These are phyloP conservation scores for Drosophila obscura DNA, from an alignment of 1,140 invertebrate genomes.

Conservation along the genomic window DNA sequence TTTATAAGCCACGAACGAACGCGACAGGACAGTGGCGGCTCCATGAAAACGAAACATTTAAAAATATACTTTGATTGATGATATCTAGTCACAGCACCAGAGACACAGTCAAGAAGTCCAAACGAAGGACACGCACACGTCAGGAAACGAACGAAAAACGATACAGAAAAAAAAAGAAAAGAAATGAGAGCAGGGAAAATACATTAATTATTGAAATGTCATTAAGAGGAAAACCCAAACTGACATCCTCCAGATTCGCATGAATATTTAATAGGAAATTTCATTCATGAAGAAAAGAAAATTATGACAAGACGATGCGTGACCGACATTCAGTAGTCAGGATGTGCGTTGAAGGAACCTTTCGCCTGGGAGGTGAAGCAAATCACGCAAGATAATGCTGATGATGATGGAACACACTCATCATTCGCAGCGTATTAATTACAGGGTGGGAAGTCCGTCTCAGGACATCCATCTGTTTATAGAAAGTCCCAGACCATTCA, in stretches of 20 bases:
- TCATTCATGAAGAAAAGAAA: constrained; percentile 41
- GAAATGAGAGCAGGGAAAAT: constrained; percentile 58
- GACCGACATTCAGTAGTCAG: constrained; percentile 56
- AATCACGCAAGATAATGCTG: constrained; percentile 68
- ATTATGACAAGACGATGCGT: constrained; percentile 77
- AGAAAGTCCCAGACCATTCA: constrained; percentile 64
- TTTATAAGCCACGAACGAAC: constrained; percentile 61
- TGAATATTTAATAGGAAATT: constrained; percentile 76
- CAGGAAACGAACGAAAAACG: constrained; percentile 38
- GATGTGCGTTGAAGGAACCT: constrained; percentile 42
- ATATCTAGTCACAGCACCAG: constrained; percentile 44
- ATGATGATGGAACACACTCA: constrained; percentile 60
- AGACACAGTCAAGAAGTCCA: constrained; percentile 64
- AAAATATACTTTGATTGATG: constrained; percentile 76
- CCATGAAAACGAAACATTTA: constrained; percentile 64
- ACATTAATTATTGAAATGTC: constrained; percentile 83
- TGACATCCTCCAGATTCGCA: constrained; percentile 75
- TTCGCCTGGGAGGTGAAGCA: constrained; percentile 37
- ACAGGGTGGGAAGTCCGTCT: constrained; percentile 59
- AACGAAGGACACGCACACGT: constrained; percentile 69
- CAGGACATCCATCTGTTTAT: constrained; percentile 22
- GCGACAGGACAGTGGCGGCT: constrained; percentile 60
- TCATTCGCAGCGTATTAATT: constrained; percentile 66
- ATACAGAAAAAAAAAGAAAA: constrained; percentile 43
- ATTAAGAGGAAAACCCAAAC: constrained; percentile 70